A percentile compares a stretch with the other conserved stretches of the same genome.
These are phyloP conservation scores for Calephelis perditalis DNA, from an alignment of 2,888 invertebrate genomes.

Conservation along the genomic window DNA sequence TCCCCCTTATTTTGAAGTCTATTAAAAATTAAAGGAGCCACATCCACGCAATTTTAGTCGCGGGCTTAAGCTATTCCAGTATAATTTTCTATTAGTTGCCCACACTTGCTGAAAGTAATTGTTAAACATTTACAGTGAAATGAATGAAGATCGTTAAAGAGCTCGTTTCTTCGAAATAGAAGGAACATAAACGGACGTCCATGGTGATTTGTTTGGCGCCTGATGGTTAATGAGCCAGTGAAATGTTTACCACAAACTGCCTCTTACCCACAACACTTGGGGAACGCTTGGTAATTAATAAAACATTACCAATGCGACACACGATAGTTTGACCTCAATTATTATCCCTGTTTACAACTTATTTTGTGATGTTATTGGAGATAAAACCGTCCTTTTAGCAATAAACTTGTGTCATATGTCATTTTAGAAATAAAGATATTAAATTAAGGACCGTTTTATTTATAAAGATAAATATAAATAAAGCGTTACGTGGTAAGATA, in stretches of 20 bases:
- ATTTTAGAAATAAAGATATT: too few species aligned
- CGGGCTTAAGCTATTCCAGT: too few species aligned
- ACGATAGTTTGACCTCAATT: constrained; percentile 1
- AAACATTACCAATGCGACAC: constrained; percentile 13
- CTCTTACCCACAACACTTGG: constrained; percentile 29
- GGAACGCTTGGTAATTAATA: constrained; percentile 16
- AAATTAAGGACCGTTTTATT: too few species aligned
- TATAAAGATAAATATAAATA: too few species aligned
- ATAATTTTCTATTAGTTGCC: too few species aligned
- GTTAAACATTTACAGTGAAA: constrained; percentile 47
- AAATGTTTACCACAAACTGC: constrained; percentile 41
- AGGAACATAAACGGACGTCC: constrained; percentile 44
- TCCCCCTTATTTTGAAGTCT: too few species aligned
- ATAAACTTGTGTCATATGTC: too few species aligned
- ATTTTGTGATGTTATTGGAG: too few species aligned
- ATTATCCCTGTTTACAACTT: background rate
- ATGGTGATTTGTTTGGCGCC: constrained; percentile 49
- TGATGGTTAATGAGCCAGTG: constrained; percentile 53
- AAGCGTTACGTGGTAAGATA: too few species aligned
- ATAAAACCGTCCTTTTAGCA: too few species aligned
- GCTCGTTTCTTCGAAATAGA: constrained; percentile 43
- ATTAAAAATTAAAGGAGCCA: too few species aligned
- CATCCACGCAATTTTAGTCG: too few species aligned
- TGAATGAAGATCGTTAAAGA: constrained; percentile 44
- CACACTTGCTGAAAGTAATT: constrained; percentile 32